These are phyloP conservation scores for Chydorus sphaericus DNA, from an alignment of 2,888 invertebrate species.

Conservation along the genomic window DNA sequence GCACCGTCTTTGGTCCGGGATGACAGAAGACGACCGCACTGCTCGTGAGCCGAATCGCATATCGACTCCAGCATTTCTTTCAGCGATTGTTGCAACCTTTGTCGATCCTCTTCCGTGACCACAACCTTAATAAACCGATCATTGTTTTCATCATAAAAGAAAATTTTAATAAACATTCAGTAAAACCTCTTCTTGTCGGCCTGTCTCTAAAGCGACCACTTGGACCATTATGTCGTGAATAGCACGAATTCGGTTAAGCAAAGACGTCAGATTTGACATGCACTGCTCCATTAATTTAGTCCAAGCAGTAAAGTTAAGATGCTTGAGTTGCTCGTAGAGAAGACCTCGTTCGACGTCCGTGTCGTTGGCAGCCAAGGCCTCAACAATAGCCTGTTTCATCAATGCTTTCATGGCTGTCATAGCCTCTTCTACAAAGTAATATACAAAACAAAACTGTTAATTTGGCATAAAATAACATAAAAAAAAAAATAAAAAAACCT, in stretches of 20 bases:
- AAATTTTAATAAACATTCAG: neutral
- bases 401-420: slow-evolving; percentile 74
- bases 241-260: slow-evolving; percentile 50
- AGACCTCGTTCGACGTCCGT: slow-evolving; percentile 27
- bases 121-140: slow-evolving; percentile 34
- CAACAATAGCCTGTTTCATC: slow-evolving; percentile 70
- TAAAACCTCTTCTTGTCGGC: slow-evolving; percentile 17
- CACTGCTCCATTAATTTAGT: slow-evolving; percentile 49
- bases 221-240: slow-evolving; percentile 23
- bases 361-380: slow-evolving; percentile 46
- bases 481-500: neutral
- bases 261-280: slow-evolving; percentile 45
- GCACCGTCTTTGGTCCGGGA: slow-evolving; percentile 39
- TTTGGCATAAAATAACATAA: too few species aligned
- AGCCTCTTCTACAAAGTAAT: slow-evolving; percentile 59
- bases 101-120: slow-evolving; percentile 51
- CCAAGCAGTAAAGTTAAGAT: slow-evolving; percentile 51
- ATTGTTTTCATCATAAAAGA: too few species aligned
- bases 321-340: slow-evolving; percentile 43
- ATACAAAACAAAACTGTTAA: slow-evolving; percentile 38
- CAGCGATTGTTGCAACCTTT: slow-evolving; percentile 32
- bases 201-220: slow-evolving; percentile 23
- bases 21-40: slow-evolving; percentile 74
- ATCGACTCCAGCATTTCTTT: slow-evolving; percentile 63
- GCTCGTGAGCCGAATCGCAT: slow-evolving; percentile 82